Base-by-base conservation (phyloP, 2,888 invertebrate genomes). In the Acronicta alni region DNA sequence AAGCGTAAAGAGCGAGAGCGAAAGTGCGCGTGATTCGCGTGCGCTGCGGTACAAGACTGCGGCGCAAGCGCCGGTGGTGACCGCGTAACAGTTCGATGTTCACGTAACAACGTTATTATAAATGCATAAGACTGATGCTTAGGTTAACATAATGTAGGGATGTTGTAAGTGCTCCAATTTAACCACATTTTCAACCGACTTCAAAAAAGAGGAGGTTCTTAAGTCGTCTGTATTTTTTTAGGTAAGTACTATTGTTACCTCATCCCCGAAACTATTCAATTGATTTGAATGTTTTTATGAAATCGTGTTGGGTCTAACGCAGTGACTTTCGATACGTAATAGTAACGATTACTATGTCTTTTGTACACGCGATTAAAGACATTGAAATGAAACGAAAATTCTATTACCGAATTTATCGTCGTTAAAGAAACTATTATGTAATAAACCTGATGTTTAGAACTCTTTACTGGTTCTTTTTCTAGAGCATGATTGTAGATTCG, bases 41-140 rank as follows among this genome's bases (percentile, higher is more conserved):
- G 92, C 91, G 90, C 82, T 84, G 83, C 89, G 80, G 77, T 87
- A 76, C 77, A 73, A 89, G 92, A 93, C 92, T 91, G 90, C 76
- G 76, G 70, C 71, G 75, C 68, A 66, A 45, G 72, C 67, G 57
- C 72, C 32, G 48, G 18, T 42, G 39, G 61, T 64, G 57, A 57
- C 57, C 67, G 57, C 76, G 75, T 75, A 75, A 77, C 72, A 72
- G 63, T 71, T 69, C 72, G 73, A 80, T 82, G 89, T 79, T 90
- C 90, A 92, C 91, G 91, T 92, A 92, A 92, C 83, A 70, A 15
- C 51, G 12, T 17, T 56, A 71, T 67, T 71, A 74, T 60, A 74
- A 67, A 73, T 56, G 61, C 75, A 74, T 73, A 73, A 71, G 47
- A 30, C 46, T 37, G 41, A 57, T 64, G 56, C 14, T 61, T 60